Conservation (phyloP, 1,140 invertebrate species). For the Procambarus clarkii region DNA sequence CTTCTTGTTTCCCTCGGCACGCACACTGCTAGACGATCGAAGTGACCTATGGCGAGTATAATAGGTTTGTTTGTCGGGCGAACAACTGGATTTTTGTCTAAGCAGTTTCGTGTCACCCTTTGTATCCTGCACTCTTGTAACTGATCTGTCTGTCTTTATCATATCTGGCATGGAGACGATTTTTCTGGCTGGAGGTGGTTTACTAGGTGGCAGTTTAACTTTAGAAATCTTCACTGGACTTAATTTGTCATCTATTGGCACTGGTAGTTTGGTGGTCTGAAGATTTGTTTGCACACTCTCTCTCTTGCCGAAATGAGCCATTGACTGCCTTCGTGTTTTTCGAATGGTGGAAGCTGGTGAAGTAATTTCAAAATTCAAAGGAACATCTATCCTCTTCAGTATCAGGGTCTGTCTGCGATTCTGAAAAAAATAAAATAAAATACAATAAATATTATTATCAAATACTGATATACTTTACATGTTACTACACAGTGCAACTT, state of each 20-base stretch:
- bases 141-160: neutral
- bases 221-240: neutral
- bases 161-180: neutral
- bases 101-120: neutral
- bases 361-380: neutral
- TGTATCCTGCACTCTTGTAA: neutral
- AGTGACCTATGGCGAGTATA: neutral
- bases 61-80: neutral
- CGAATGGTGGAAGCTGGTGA: neutral
- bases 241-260: neutral
- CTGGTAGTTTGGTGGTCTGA: neutral
- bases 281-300: neutral
- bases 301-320: neutral
- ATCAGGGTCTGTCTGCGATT: neutral
- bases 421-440: neutral
- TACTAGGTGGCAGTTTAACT: neutral
- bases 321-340: neutral
- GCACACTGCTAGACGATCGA: neutral
- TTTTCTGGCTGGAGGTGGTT: neutral
- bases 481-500: no score
- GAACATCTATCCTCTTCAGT: neutral
- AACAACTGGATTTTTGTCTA: neutral
- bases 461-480: no score
- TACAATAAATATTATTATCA: neutral
- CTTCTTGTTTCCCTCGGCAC: neutral